Conservation (phyloP, 2,113 vertebrate genomes). For the Benitochromis conjunctus region DNA sequence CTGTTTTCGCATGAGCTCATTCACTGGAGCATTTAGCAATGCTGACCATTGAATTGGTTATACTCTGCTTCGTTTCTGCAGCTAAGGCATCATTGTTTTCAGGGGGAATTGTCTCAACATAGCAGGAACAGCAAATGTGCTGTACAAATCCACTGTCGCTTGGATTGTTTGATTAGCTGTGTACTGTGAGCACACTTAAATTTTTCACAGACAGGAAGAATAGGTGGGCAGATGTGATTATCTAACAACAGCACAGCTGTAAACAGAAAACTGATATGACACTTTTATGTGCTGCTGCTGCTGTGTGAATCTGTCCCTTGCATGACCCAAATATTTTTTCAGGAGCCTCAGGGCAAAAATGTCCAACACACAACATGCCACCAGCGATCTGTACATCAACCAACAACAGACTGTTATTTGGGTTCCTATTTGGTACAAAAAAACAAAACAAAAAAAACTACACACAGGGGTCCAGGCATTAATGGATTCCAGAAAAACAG, state of each 20-base stretch:
- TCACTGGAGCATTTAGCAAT: neutral
- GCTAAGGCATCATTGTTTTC: slow-evolving; percentile 4
- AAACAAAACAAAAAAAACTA: neutral
- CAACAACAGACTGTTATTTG: neutral
- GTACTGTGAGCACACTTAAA: neutral
- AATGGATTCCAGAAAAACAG: neutral
- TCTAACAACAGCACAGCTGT: neutral
- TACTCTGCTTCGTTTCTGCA: slow-evolving; percentile 6
- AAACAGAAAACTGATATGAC: neutral
- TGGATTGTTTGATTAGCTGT: slow-evolving; percentile 5
- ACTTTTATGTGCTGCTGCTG: neutral
- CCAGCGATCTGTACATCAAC: neutral
- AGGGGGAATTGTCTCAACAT: neutral
- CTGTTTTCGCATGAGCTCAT: slow-evolving; percentile 3
- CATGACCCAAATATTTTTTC: neutral
- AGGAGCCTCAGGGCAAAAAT: neutral
- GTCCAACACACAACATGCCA: neutral
- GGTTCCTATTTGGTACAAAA: neutral
- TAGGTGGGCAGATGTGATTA: neutral
- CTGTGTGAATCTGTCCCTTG: neutral
- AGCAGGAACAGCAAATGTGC: slow-evolving; percentile 19
- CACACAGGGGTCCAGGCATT: neutral
- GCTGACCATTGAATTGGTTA: slow-evolving; percentile 19
- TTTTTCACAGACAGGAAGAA: neutral
- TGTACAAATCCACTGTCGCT: neutral